phyloP scores from a whole-genome alignment of 1,140 invertebrate genomes.

The Drosophila eugracilis region DNA sequence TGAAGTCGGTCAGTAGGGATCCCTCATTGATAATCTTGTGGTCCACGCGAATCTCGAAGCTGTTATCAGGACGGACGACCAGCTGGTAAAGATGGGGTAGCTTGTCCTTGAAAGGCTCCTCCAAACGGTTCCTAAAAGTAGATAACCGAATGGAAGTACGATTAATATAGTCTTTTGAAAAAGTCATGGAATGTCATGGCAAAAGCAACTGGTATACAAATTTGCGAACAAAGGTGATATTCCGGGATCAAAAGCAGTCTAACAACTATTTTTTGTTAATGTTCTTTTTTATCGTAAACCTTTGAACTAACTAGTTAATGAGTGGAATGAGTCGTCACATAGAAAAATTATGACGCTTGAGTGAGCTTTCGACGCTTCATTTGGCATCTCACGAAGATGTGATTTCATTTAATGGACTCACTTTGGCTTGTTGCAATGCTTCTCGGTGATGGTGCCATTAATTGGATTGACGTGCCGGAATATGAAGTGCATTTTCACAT shows the following conservation, averaged over 20 bases:
- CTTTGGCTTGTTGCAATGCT: constrained; percentile 96
- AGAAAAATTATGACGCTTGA: constrained; percentile 11
- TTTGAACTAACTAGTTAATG: no score
- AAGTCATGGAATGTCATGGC: no score
- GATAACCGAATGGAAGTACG: constrained; percentile 28
- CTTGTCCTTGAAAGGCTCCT: constrained; percentile 97
- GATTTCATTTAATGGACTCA: constrained; percentile 68
- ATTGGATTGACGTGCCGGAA: constrained; percentile 97
- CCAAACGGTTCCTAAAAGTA: constrained; percentile 88
- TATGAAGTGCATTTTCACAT: constrained; percentile 99
- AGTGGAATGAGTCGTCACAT: no score
- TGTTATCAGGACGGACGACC: constrained; percentile 95
- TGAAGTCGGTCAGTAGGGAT: constrained; percentile 94
- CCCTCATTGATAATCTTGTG: constrained; percentile 93
- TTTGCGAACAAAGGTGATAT: constrained; percentile 5
- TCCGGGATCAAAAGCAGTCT: no score
- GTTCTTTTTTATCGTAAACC: no score
- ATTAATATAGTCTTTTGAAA: constrained; percentile 9
- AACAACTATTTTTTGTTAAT: no score
- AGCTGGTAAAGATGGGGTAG: constrained; percentile 97
- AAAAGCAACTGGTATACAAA: neutral
- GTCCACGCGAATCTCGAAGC: constrained; percentile 90
- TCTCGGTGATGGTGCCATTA: constrained; percentile 95
- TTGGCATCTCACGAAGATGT: neutral
- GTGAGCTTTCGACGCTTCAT: neutral